phyloP scores from a whole-genome alignment of 2,797 vertebrate species.

The Myioborus melanocephalus region DNA sequence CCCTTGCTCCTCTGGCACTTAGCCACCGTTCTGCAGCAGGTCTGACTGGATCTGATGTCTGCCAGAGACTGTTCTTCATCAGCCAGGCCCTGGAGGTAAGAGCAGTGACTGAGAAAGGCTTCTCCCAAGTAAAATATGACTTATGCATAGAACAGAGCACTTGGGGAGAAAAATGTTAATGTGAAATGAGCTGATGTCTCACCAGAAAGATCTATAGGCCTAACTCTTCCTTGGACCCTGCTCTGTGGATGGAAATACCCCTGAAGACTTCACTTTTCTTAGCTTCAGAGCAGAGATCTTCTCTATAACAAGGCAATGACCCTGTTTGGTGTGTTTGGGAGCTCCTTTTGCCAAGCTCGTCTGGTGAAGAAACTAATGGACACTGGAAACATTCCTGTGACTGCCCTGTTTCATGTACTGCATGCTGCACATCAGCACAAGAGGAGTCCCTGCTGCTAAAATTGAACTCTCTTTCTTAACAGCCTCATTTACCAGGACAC shows the following conservation, averaged over 20 bases:
- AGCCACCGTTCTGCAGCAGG: background rate
- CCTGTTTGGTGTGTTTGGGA: background rate
- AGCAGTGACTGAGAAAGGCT: background rate
- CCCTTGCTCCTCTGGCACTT: background rate
- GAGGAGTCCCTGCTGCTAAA: slow-evolving; percentile 34
- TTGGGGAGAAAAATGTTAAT: background rate
- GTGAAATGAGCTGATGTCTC: background rate
- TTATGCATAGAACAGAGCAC: background rate
- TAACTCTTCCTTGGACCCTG: background rate
- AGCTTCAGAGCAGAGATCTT: background rate
- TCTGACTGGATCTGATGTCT: background rate
- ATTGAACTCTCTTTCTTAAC: slow-evolving; percentile 14
- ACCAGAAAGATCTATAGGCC: background rate
- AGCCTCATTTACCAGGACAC: background rate
- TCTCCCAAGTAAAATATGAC: background rate
- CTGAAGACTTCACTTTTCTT: background rate
- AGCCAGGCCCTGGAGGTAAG: background rate
- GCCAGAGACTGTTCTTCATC: background rate
- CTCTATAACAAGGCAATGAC: background rate
- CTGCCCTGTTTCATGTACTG: background rate
- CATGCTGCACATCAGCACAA: background rate
- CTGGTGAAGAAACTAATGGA: background rate
- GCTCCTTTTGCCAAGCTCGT: background rate
- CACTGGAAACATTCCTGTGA: background rate
- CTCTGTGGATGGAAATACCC: background rate